These are phyloP conservation scores for Tauraco hartlaubi DNA, from an alignment of 2,797 vertebrate species.

Conservation along the genomic window DNA sequence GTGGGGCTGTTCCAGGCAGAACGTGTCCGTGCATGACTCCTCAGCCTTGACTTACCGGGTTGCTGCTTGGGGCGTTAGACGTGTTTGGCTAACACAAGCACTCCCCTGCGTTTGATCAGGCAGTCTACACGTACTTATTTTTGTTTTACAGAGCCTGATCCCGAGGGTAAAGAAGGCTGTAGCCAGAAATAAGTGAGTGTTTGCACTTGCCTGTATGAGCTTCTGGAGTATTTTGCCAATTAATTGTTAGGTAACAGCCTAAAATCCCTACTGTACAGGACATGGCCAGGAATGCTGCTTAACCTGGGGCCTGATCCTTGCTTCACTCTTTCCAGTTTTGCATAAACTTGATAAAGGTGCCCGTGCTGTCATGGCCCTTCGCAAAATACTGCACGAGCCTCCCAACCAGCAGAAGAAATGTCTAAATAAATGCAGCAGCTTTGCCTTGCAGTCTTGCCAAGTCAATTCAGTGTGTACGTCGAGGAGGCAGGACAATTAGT, in stretches of 20 bases:
- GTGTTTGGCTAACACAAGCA: background rate
- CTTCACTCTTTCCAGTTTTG: background rate
- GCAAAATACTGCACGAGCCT: background rate
- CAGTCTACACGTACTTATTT: background rate
- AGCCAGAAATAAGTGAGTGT: background rate
- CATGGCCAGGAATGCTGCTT: background rate
- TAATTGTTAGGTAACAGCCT: background rate
- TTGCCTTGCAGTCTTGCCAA: background rate
- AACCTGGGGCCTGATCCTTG: background rate
- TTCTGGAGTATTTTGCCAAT: background rate
- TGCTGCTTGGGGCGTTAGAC: background rate
- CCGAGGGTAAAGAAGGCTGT: background rate
- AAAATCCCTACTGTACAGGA: background rate
- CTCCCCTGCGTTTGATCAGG: background rate
- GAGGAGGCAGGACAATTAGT: conserved; percentile 18
- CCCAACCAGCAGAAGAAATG: background rate
- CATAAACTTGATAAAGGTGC: background rate
- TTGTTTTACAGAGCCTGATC: background rate
- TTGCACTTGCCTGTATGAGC: conserved; percentile 1
- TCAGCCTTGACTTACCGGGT: background rate
- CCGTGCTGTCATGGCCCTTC: background rate
- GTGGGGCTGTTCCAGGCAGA: background rate
- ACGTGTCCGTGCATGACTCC: background rate
- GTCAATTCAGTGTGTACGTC: background rate
- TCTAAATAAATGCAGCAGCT: background rate